Evolutionary conservation across 2,888 invertebrate genomes (phyloP), one percentile per base, ranked within the genome.

Genomic region (Mimas tiliae): DNA sequence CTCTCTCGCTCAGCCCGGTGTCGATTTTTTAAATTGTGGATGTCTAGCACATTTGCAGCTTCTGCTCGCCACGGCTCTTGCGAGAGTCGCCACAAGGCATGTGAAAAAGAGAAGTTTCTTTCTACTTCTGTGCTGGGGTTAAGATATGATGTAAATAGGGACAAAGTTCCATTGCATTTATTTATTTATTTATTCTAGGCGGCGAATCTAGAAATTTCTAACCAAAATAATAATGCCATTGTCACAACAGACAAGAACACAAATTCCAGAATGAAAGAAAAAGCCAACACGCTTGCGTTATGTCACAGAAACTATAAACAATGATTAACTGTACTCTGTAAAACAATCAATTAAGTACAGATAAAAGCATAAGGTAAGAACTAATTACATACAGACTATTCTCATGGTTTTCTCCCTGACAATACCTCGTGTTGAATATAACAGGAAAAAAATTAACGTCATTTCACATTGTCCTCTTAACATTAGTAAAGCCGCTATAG

Each of bases 311-410:
- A 33, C n/a, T 4, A 0, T 38, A 42, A 58, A 58, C 42, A 58
- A 58, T 42, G 42, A 38, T 19, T 58, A 58, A 58, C 58, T 58
- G 58, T 58, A 58, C 38, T 58, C 12, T 19, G 42, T 38, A 58
- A 58, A 58, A 42, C 58, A 58, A 58, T 58, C 58, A 42, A 58
- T 58, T 58, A 58, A 55, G 12, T 58, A 58, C 58, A 58, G 42
- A 58, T 45, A 64, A 45, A 47, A 47, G 33, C 53, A 53, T 64
- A 27, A 45, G 33, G 52, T 9, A 64, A 64, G 38, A 58, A 58
- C 6, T 19, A 19, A 38, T 27, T 27, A 1, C 27, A 27, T 19
- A 38, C 12, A 7, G 9, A 38, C 9, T 2, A 12, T 58, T 58
- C 58, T 42, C 58, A 58, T 58, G 38, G 58, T 38, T 58, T 42